A percentile compares a stretch with the other conserved stretches of the same genome.
Evolutionary conservation across 2,888 invertebrate genomes (phyloP).

Genomic region (Harmothoe impar): DNA sequence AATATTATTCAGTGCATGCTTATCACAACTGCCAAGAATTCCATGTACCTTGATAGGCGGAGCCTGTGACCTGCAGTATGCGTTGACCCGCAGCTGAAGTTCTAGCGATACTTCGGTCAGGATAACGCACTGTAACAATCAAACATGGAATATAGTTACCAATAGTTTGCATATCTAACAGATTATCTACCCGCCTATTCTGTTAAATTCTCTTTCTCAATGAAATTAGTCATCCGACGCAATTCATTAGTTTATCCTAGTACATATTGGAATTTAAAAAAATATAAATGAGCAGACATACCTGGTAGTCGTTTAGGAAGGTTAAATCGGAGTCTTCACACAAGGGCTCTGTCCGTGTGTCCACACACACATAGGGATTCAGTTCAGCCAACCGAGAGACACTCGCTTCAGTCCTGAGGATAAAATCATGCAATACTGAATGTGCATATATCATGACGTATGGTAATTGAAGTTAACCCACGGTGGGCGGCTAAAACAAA

Average conservation of each 20-base stretch:
- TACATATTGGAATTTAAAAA: no score
- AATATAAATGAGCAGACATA: conserved; percentile 63
- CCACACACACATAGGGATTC: conserved; percentile 82
- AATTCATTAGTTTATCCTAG: no score
- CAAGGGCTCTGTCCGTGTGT: conserved; percentile 73
- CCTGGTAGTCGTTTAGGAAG: conserved; percentile 78
- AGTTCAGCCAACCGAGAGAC: conserved; percentile 78
- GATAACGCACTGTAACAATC: conserved; percentile 79
- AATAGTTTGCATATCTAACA: no score
- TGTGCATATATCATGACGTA: no score
- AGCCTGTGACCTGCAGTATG: conserved; percentile 77
- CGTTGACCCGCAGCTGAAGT: conserved; percentile 78
- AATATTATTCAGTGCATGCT: no score
- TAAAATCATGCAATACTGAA: neutral
- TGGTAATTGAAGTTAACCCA: no score
- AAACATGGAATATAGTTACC: conserved; percentile 65
- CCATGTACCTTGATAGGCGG: conserved; percentile 78
- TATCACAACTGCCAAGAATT: no score
- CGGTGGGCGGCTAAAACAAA: no score
- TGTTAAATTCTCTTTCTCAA: no score
- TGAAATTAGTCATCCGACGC: no score
- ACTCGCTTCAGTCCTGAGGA: conserved; percentile 81
- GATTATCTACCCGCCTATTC: no score
- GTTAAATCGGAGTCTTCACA: conserved; percentile 74
- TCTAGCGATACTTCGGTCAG: conserved; percentile 78